Conservation (phyloP, 2,797 vertebrate genomes). For the Rhinogobio ventralis region DNA sequence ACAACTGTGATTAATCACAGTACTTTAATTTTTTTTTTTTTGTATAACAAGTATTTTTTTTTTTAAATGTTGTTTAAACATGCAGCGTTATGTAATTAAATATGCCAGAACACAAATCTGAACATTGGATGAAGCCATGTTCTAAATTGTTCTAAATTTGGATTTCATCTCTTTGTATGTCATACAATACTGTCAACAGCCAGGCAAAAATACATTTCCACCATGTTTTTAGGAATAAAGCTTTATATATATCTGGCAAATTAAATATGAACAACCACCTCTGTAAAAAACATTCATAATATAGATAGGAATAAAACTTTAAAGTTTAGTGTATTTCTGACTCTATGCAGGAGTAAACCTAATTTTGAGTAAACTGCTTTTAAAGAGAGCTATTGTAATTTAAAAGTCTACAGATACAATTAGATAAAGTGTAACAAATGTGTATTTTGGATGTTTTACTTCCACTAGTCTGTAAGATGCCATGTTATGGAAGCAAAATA, state of each 20-base stretch:
- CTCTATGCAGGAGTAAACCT: neutral
- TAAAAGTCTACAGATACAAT: neutral
- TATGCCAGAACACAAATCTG: neutral
- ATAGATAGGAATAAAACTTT: neutral
- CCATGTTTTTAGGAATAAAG: neutral
- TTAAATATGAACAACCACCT: neutral
- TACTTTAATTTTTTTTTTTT: neutral
- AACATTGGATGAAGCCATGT: neutral
- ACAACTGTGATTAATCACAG: neutral
- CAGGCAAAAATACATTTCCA: neutral
- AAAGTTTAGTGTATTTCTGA: neutral
- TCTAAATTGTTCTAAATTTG: neutral
- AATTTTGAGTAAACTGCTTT: neutral
- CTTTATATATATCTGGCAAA: neutral
- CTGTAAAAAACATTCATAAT: neutral
- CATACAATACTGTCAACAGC: neutral
- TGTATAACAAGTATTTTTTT: too few species aligned
- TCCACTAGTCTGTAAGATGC: too few species aligned
- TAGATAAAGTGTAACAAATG: neutral
- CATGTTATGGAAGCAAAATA: neutral
- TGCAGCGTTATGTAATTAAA: neutral
- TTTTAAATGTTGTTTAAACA: neutral
- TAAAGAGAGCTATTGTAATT: neutral
- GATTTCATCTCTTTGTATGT: neutral
- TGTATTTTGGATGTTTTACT: neutral